phyloP scores from a whole-genome alignment of 2,113 vertebrate genomes.

The Corynorhinus townsendii region DNA sequence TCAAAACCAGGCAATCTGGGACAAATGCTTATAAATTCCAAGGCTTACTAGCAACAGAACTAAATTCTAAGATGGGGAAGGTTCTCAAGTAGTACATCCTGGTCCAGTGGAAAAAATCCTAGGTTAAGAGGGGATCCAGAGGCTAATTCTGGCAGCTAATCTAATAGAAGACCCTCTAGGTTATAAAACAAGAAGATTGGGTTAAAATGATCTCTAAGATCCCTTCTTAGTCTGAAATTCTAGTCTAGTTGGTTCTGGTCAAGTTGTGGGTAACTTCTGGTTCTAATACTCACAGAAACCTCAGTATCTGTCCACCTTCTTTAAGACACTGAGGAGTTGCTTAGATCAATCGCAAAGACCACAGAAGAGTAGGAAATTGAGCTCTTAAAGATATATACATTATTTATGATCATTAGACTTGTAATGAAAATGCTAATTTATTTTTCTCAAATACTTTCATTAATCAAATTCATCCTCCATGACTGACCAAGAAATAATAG shows the following conservation, averaged over 20 bases:
- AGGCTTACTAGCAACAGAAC: not conserved
- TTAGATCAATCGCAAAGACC: not conserved
- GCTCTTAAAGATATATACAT: not conserved
- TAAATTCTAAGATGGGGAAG: not conserved
- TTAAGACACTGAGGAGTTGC: not conserved
- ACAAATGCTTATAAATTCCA: slow-evolving; percentile 46
- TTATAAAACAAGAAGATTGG: not conserved
- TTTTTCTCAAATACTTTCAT: not conserved
- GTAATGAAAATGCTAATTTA: not conserved
- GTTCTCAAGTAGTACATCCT: not conserved
- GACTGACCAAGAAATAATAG: not conserved
- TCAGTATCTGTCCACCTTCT: not conserved
- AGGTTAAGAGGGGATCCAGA: slow-evolving; percentile 2
- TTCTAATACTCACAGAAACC: not conserved
- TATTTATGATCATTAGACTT: not conserved
- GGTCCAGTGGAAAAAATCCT: not conserved
- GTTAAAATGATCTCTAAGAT: not conserved
- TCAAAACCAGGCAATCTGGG: slow-evolving; percentile 48
- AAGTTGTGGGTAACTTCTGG: not conserved
- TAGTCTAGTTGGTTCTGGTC: not conserved
- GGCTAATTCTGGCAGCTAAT: not conserved
- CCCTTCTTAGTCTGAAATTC: not conserved
- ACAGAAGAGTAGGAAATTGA: not conserved
- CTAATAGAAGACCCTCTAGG: not conserved
- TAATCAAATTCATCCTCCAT: not conserved